Percentiles rank a stretch among this genome's conserved stretches.
Evolutionary conservation across 2,113 vertebrate species (phyloP).

Genomic region (Indicator maculatus): DNA sequence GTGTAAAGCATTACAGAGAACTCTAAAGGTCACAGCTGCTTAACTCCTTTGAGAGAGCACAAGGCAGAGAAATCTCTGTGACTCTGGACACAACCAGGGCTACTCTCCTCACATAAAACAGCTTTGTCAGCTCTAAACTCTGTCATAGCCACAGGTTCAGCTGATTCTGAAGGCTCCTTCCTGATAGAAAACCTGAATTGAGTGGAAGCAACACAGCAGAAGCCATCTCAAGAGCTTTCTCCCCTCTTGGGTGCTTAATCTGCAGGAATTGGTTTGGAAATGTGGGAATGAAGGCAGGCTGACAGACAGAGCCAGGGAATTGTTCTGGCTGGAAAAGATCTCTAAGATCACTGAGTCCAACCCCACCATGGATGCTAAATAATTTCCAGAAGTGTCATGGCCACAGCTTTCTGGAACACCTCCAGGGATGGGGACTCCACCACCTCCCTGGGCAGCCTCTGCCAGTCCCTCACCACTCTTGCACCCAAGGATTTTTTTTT

Average conservation of each 20-base stretch:
- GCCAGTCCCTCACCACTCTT: too few species aligned
- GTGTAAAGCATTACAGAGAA: neutral
- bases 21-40: conserved; percentile 14
- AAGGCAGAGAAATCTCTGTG: neutral
- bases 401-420: too few species aligned
- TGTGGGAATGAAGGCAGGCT: neutral
- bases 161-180: neutral
- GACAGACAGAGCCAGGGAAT: neutral
- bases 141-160: neutral
- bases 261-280: neutral
- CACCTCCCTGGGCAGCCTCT: too few species aligned
- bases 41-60: neutral
- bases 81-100: neutral
- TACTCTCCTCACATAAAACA: neutral
- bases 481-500: too few species aligned
- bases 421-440: too few species aligned
- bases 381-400: too few species aligned
- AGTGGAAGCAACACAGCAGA: neutral
- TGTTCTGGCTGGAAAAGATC: too few species aligned
- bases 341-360: too few species aligned
- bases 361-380: too few species aligned
- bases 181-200: neutral
- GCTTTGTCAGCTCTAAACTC: neutral
- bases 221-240: neutral
- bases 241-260: neutral